phyloP scores from a whole-genome alignment of 2,888 invertebrate species.

The Glyphotaelius pellucidus region DNA sequence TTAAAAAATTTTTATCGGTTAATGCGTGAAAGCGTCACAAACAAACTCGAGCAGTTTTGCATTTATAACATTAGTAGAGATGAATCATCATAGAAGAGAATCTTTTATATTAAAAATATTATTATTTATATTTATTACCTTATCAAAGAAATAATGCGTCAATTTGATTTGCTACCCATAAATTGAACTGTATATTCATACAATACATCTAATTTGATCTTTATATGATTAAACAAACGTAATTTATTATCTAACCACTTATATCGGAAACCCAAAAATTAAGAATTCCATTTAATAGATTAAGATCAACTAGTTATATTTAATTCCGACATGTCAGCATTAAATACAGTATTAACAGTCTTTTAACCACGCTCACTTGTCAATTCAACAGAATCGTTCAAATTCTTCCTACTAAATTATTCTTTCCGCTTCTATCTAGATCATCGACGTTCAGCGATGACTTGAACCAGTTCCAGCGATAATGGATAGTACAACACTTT shows the following conservation, averaged over 20 bases:
- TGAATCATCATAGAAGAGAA: no score
- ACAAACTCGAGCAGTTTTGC: no score
- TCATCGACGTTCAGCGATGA: neutral
- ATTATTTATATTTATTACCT: no score
- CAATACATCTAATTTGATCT: neutral
- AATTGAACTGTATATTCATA: no score
- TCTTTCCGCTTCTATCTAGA: neutral
- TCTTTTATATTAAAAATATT: no score
- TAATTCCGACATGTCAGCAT: neutral
- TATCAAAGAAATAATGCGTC: no score
- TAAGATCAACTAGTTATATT: neutral
- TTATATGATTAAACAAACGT: neutral
- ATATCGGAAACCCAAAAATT: neutral
- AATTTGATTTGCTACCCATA: no score
- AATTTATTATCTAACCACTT: neutral
- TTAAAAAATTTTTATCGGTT: no score
- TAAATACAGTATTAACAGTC: neutral
- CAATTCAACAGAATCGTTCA: neutral
- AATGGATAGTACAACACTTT: neutral
- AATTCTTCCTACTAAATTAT: neutral
- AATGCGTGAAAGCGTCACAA: no score
- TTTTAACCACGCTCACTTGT: neutral
- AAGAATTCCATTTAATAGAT: neutral
- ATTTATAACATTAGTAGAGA: no score
- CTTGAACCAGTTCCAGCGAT: neutral